Evolutionary conservation across 2,888 invertebrate genomes (phyloP).

Genomic region (Macrostomum cliftonense): DNA sequence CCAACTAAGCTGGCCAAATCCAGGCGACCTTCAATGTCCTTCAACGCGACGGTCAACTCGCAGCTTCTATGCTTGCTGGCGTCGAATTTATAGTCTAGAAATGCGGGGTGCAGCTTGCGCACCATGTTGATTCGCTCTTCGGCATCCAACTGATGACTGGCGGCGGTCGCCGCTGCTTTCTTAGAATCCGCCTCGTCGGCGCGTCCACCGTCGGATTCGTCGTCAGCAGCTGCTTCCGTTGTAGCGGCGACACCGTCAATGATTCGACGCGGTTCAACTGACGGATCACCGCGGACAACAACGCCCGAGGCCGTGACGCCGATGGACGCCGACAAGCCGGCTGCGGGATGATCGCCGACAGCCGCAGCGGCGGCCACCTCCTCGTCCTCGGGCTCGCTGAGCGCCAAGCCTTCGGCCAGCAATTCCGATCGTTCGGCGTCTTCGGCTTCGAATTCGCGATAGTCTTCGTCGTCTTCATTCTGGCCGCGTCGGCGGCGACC

Average conservation of each 20-base stretch:
- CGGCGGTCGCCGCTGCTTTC: too few relatives aligned
- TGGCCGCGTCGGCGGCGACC: constrained; percentile 42
- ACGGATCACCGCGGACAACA: constrained; percentile 17
- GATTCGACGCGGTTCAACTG: constrained; percentile 1
- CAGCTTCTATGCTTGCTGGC: constrained; percentile 62
- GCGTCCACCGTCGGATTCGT: constrained; percentile 3
- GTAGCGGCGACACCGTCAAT: background rate
- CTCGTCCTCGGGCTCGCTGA: constrained; percentile 24
- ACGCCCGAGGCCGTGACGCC: background rate
- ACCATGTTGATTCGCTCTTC: background rate
- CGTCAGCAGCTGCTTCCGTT: background rate
- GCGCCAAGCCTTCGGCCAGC: constrained; percentile 5
- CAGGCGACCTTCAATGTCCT: constrained; percentile 41
- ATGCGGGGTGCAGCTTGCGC: background rate
- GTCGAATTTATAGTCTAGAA: constrained; percentile 44
- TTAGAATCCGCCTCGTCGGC: constrained; percentile 7
- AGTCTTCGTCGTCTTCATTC: constrained; percentile 28
- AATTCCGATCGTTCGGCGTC: constrained; percentile 47
- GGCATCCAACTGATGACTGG: background rate
- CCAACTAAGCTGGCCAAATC: background rate
- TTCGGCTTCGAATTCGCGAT: constrained; percentile 42
- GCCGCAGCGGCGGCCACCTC: constrained; percentile 22
- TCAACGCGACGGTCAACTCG: constrained; percentile 60
- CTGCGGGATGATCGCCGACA: background rate
- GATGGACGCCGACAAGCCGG: too few relatives aligned